A percentile compares a stretch with the other conserved stretches of the same genome.
These are phyloP conservation scores for Aphelocoma californica DNA, from an alignment of 2,797 vertebrate genomes.

Conservation along the genomic window DNA sequence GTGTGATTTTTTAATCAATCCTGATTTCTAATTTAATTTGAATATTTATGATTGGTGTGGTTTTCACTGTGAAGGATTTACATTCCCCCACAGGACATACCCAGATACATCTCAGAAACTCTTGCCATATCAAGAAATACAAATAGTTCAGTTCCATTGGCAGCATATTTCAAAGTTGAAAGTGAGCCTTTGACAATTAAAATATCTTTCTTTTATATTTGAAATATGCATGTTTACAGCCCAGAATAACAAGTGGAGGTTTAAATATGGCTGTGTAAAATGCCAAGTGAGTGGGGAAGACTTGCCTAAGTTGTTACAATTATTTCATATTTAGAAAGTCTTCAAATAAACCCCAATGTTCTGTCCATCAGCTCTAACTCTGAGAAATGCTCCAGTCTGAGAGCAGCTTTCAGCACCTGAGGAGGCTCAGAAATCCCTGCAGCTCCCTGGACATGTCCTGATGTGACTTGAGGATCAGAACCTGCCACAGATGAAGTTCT, in stretches of 20 bases:
- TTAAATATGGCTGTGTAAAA: not conserved
- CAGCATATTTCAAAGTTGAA: not conserved
- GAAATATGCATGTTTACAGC: not conserved
- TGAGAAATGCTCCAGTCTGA: not conserved
- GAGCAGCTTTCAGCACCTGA: not conserved
- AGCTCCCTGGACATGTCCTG: not conserved
- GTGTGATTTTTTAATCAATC: not conserved
- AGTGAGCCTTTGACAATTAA: not conserved
- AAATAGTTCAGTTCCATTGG: not conserved
- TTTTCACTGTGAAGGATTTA: not conserved
- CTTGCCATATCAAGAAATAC: not conserved
- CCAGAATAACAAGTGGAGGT: not conserved
- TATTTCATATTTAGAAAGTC: not conserved
- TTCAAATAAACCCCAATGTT: not conserved
- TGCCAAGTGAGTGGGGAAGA: not conserved
- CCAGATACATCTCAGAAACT: not conserved
- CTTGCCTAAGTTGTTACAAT: not conserved
- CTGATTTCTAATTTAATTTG: not conserved
- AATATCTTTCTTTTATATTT: not conserved
- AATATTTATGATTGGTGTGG: not conserved
- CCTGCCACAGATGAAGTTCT: not conserved
- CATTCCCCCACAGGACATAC: not conserved
- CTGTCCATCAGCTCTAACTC: not conserved
- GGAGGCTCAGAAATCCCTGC: not conserved
- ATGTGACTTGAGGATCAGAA: rapidly evolving